These are phyloP conservation scores for Coluber constrictor DNA, from an alignment of 2,797 vertebrate genomes.

Conservation along the genomic window DNA sequence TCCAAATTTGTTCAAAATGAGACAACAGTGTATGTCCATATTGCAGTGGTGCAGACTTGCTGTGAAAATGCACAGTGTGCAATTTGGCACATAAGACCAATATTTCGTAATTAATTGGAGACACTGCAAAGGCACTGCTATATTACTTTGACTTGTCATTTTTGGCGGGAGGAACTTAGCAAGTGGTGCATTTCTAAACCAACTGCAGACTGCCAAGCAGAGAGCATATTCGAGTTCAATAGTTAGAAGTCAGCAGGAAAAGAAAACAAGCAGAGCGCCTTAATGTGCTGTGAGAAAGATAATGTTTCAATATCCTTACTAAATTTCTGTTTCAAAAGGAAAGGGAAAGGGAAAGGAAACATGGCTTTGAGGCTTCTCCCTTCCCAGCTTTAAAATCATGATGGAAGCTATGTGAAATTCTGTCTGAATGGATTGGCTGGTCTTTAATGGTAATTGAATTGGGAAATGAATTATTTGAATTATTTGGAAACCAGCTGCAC, in stretches of 20 bases:
- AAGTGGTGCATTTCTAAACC: conserved; percentile 14
- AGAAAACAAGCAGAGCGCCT: conserved; percentile 14
- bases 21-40: not conserved
- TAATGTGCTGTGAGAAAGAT: conserved; percentile 38
- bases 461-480: conserved; percentile 8
- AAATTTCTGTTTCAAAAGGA: conserved; percentile 57
- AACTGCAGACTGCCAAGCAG: conserved; percentile 30
- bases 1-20: not conserved
- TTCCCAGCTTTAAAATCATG: conserved; percentile 55
- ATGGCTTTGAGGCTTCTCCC: conserved; percentile 49
- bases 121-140: not conserved
- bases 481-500: conserved; percentile 67
- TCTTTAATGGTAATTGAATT: not conserved
- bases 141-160: not conserved
- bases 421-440: conserved; percentile 37
- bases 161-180: not conserved
- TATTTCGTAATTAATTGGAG: not conserved
- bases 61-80: not conserved
- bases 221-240: not conserved
- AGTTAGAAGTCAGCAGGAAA: not conserved
- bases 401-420: conserved; percentile 66
- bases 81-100: not conserved
- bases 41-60: not conserved
- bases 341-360: conserved; percentile 24
- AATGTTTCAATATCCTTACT: conserved; percentile 44